These are phyloP conservation scores for Eunapius fragilis DNA, from an alignment of 37 sponge, comb jelly and placozoan genomes.

Conservation along the genomic window DNA sequence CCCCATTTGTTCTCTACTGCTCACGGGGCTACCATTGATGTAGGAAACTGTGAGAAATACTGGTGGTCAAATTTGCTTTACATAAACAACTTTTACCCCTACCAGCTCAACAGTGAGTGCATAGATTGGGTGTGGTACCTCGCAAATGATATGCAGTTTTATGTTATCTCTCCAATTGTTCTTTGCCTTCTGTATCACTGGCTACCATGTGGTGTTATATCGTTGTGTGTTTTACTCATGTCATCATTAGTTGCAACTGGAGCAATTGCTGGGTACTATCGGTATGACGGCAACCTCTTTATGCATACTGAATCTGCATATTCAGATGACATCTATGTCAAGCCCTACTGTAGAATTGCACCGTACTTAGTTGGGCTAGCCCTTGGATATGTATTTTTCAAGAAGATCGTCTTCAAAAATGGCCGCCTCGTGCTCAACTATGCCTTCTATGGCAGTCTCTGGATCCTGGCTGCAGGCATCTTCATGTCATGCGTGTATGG, in stretches of 20 bases:
- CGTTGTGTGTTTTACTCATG: conserved; percentile 4
- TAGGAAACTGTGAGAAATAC: conserved; percentile 53
- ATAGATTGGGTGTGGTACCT: conserved; percentile 90
- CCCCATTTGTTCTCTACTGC: conserved; percentile 5
- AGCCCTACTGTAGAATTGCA: conserved; percentile 70
- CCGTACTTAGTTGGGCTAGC: conserved; percentile 85
- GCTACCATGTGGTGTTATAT: conserved; percentile 45
- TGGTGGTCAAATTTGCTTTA: conserved; percentile 94
- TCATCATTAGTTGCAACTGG: conserved; percentile 33
- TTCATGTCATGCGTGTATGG: background rate
- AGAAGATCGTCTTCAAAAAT: conserved; percentile 7
- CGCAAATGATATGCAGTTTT: conserved; percentile 94
- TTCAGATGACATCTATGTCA: conserved; percentile 45
- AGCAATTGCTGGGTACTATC: conserved; percentile 50
- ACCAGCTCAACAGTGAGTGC: conserved; percentile 52
- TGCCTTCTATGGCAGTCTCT: conserved; percentile 16
- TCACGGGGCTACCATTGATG: background rate
- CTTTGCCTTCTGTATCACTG: conserved; percentile 58
- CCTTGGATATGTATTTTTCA: conserved; percentile 75
- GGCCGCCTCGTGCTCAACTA: background rate
- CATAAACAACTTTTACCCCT: conserved; percentile 92
- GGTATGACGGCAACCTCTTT: conserved; percentile 37
- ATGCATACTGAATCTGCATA: background rate
- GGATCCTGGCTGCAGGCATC: conserved; percentile 27
- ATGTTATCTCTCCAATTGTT: conserved; percentile 75